Percentiles rank a stretch among this genome's conserved stretches.
phyloP scores from a whole-genome alignment of 1,140 invertebrate genomes.

The Heliconius hermathena region DNA sequence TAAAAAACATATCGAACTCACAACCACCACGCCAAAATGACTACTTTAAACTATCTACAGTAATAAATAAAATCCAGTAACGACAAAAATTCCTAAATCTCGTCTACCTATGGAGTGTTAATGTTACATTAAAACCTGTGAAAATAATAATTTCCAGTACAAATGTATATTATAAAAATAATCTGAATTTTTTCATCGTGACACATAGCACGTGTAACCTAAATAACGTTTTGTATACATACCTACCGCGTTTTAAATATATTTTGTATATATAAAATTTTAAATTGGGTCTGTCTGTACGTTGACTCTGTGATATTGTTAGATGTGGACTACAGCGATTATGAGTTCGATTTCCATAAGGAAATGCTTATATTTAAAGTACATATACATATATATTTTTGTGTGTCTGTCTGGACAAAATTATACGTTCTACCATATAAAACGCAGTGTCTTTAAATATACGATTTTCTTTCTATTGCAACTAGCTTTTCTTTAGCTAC shows the following conservation, averaged over 20 bases:
- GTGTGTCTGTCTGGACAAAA: no score
- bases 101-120: neutral
- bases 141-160: neutral
- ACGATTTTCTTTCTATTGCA: no score
- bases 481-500: no score
- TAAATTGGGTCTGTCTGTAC: neutral
- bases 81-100: neutral
- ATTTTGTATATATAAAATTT: neutral
- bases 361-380: no score
- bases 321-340: no score
- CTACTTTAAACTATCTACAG: neutral
- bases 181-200: constrained; percentile 14
- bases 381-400: no score
- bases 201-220: constrained; percentile 10
- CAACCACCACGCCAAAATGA: no score
- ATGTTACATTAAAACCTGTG: constrained; percentile 11
- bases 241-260: neutral
- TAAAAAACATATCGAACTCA: neutral
- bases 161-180: constrained; percentile 11
- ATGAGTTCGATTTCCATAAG: neutral
- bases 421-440: no score
- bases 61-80: neutral
- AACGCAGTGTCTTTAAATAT: no score
- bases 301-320: neutral
- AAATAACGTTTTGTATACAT: constrained; percentile 2